Percentiles rank a stretch among this genome's conserved stretches.
These are phyloP conservation scores for Peucedramus taeniatus DNA, from an alignment of 2,113 vertebrate genomes.

Conservation along the genomic window DNA sequence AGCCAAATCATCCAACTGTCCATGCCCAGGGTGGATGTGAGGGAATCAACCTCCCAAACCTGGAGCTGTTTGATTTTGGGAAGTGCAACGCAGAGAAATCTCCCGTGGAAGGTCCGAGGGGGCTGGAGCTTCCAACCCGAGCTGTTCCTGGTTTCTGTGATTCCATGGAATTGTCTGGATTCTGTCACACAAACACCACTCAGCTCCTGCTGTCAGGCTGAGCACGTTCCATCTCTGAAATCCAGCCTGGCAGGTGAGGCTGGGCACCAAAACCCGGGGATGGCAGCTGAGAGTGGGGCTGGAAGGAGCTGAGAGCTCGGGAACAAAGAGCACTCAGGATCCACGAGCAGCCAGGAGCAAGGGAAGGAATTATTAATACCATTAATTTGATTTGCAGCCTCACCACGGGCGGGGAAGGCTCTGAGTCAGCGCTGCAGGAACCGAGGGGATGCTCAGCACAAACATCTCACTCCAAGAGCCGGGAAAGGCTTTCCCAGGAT, in stretches of 20 bases:
- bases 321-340: background rate
- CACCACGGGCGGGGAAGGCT: background rate
- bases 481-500: background rate
- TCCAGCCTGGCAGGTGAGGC: fast-evolving
- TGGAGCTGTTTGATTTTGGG: fast-evolving
- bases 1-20: fast-evolving
- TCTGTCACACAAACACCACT: fast-evolving
- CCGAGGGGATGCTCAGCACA: background rate
- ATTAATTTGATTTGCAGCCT: background rate
- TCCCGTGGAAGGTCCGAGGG: fast-evolving
- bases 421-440: background rate
- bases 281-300: background rate
- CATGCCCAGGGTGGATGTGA: fast-evolving
- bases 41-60: background rate
- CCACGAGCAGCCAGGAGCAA: background rate
- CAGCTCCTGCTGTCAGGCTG: fast-evolving
- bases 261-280: fast-evolving
- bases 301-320: background rate
- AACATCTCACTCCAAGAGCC: background rate
- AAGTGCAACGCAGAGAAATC: fast-evolving
- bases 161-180: background rate
- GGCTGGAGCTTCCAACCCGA: background rate
- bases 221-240: fast-evolving
- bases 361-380: background rate
- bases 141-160: background rate